Conservation (phyloP, 2,888 invertebrate species). For the Saturnia pavonia region DNA sequence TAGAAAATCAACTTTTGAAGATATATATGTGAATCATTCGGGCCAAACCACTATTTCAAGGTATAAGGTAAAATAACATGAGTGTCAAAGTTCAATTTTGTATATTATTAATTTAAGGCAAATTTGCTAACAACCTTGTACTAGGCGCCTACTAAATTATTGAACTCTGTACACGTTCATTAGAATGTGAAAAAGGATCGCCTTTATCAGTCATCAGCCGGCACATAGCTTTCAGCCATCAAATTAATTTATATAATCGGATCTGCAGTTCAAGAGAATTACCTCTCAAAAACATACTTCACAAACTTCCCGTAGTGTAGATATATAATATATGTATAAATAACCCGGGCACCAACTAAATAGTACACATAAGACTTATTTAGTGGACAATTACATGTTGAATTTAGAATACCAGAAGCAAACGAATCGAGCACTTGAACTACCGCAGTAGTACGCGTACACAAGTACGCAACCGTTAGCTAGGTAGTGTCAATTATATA, state of each 20-base stretch:
- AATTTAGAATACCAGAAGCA: not conserved
- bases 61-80: no score
- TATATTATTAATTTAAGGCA: not conserved
- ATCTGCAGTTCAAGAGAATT: no score
- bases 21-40: not conserved
- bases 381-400: not conserved
- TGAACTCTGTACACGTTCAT: not conserved
- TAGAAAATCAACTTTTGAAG: not conserved
- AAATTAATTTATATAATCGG: not conserved
- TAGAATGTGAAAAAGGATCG: no score
- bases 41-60: not conserved
- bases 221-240: no score
- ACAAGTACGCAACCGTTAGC: no score
- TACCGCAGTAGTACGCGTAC: no score
- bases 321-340: not conserved
- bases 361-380: not conserved
- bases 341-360: not conserved
- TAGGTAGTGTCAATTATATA: not conserved
- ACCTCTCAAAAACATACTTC: no score
- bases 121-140: not conserved
- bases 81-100: not conserved
- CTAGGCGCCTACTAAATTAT: not conserved
- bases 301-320: no score
- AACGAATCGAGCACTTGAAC: not conserved
- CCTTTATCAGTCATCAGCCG: no score